phyloP scores from a whole-genome alignment of 1,140 invertebrate species.

The Drosophila pseudoobscura region DNA sequence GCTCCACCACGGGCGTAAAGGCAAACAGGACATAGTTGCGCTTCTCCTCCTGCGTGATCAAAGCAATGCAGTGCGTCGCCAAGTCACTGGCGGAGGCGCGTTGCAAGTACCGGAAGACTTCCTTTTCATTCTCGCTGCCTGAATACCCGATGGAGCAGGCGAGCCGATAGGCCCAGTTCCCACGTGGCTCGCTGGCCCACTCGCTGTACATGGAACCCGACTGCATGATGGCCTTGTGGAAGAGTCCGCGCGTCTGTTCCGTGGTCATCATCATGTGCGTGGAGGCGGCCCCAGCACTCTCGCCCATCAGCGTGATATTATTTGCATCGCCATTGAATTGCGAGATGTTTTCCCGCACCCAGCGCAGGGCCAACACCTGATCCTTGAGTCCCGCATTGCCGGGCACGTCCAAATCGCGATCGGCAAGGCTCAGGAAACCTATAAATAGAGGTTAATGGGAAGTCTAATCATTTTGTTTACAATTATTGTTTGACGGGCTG shows the following conservation, averaged over 20 bases:
- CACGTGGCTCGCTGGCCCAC: conserved; percentile 55
- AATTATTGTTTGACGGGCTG: too few relatives aligned
- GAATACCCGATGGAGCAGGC: conserved; percentile 66
- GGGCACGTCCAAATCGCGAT: conserved; percentile 74
- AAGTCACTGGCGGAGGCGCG: conserved; percentile 37
- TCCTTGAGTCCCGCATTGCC: conserved; percentile 83
- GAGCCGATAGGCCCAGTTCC: conserved; percentile 49
- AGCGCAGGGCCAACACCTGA: conserved; percentile 83
- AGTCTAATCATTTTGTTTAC: too few relatives aligned
- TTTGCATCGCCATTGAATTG: conserved; percentile 78
- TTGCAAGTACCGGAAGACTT: conserved; percentile 79
- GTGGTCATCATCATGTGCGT: conserved; percentile 64
- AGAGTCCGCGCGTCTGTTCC: conserved; percentile 83
- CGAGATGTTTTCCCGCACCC: conserved; percentile 76
- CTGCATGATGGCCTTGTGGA: conserved; percentile 86
- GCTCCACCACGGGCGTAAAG: conserved; percentile 83
- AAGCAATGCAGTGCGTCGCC: not conserved
- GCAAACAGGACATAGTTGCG: conserved; percentile 54
- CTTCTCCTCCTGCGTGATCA: conserved; percentile 42
- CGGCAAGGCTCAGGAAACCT: conserved; percentile 77
- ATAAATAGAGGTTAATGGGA: not conserved
- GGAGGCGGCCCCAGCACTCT: conserved; percentile 78
- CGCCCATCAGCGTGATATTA: conserved; percentile 77
- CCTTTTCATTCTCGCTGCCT: conserved; percentile 75
- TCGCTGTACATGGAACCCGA: conserved; percentile 84